These are phyloP conservation scores for Chymomyza procnemis DNA, from an alignment of 2,888 invertebrate genomes.

Conservation along the genomic window DNA sequence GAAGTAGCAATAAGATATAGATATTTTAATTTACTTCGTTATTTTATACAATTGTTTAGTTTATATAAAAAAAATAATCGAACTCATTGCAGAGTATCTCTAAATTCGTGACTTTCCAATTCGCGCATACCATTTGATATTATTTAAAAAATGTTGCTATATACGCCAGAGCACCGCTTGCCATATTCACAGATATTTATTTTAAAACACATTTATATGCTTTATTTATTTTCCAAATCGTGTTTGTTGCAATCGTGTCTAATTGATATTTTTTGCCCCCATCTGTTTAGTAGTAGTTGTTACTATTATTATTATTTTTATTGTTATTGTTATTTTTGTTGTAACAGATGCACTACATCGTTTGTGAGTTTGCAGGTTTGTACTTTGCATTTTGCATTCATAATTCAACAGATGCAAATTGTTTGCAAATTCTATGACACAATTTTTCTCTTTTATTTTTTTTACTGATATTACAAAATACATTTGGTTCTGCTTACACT, in stretches of 20 bases:
- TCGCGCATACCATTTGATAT: neutral
- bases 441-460: neutral
- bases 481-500: constrained; percentile 33
- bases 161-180: constrained; percentile 26
- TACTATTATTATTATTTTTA: neutral
- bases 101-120: neutral
- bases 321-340: neutral
- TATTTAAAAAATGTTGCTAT: neutral
- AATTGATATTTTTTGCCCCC: constrained; percentile 47
- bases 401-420: constrained; percentile 61
- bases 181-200: constrained; percentile 14
- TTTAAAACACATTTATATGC: neutral
- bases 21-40: too few relatives aligned
- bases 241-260: constrained; percentile 61
- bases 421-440: constrained; percentile 9
- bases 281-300: neutral
- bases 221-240: constrained; percentile 43
- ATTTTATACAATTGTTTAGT: too few relatives aligned
- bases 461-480: neutral
- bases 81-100: neutral
- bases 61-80: too few relatives aligned
- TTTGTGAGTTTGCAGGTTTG: constrained; percentile 44
- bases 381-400: constrained; percentile 63
- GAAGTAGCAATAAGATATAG: too few relatives aligned
- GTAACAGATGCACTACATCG: constrained; percentile 62